Conservation (phyloP, 2,797 vertebrate species). For the Hydrophis major region DNA sequence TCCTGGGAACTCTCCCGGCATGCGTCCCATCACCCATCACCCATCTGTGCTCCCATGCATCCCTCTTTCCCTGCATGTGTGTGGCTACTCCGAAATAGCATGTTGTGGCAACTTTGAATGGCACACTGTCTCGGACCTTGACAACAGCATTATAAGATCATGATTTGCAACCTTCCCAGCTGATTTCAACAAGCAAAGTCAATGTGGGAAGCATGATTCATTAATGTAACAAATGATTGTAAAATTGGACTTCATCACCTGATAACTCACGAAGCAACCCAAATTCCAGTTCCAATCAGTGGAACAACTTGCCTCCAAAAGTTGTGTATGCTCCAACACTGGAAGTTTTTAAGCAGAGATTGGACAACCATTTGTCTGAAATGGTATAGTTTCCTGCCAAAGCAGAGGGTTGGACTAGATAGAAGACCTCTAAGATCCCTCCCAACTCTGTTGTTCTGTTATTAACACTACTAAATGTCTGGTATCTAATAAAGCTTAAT, state of each 20-base stretch:
- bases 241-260: neutral
- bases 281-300: neutral
- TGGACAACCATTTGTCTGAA: neutral
- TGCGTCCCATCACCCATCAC: no score
- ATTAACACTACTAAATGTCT: neutral
- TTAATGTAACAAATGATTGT: neutral
- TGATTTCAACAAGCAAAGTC: neutral
- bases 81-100: no score
- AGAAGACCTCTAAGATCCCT: neutral
- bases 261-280: neutral
- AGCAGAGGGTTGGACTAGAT: neutral
- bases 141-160: neutral
- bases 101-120: no score
- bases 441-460: neutral
- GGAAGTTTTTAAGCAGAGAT: neutral
- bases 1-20: no score
- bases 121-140: no score
- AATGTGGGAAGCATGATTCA: neutral
- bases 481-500: neutral
- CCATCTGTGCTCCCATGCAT: no score
- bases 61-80: no score
- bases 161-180: neutral
- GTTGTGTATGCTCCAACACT: neutral
- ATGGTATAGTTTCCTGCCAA: neutral
- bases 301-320: neutral